Evolutionary conservation across 2,888 invertebrate species (phyloP), one percentile per base, ranked within the genome.

Genomic region (Thecophora atra): DNA sequence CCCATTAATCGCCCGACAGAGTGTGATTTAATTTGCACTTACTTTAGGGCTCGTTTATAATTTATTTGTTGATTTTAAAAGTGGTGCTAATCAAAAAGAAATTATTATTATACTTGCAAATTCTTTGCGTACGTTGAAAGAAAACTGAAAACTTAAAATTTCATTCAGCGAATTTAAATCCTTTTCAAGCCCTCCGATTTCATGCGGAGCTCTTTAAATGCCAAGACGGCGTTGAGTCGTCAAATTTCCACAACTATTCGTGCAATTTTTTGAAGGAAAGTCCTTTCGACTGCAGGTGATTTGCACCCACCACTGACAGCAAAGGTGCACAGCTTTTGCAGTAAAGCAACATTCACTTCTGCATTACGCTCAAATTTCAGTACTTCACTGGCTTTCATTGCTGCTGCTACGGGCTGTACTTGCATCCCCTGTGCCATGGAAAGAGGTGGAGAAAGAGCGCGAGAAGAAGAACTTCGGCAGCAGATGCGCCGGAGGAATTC

Each of bases 231-330:
- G 24, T 11, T 11, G 47, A 15, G 24, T 15, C 58, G 4, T 15
- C 3, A 28, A 28, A 56, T n/a, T 6, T 13, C 52, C 7, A 17
- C 52, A 52, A 13, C 17, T 2, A 19, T 13, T 52, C 37, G 37
- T 37, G 3, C 11, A 1, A 17, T 51, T 8, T n/a, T 15, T 17
- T 13, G 51, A 15, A 51, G 17, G n/a, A 51, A 15, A 51, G 51
- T 51, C 51, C 17, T n/a, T n/a, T 51, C 13, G 17, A 51, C 51
- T 51, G 51, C 51, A 51, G 51, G n/a, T 51, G 51, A 51, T n/a
- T 51, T 51, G 15, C 54, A 54, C 11, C 21, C 54, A 54, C 54
- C 8, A 54, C 3, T 21, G 54, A 21, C 11, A 52, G 19, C 21
- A 54, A 8, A 19, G 8, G 19, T 54, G 21, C 6, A 37, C 30